Conservation (phyloP, 2,888 invertebrate genomes). For the Scaptomyza reducta region DNA sequence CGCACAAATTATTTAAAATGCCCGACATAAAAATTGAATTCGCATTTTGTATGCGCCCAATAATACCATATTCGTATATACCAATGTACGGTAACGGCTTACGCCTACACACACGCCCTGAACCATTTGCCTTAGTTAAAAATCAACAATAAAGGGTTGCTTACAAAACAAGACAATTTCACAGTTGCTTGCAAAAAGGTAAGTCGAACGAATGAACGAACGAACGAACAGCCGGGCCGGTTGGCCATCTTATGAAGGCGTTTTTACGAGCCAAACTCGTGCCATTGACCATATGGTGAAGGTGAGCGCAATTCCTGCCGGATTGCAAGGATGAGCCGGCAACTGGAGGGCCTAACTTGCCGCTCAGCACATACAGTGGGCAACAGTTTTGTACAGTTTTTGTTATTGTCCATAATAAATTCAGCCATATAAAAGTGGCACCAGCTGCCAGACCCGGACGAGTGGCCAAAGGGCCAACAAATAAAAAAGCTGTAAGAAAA, state of each 20-base stretch:
- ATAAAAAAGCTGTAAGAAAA: slow-evolving; percentile 61
- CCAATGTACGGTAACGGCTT: slow-evolving; percentile 18
- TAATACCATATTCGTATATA: not conserved
- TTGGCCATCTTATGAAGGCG: slow-evolving; percentile 63
- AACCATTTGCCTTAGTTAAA: slow-evolving; percentile 50
- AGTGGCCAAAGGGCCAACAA: slow-evolving; percentile 61
- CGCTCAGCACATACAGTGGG: slow-evolving; percentile 18
- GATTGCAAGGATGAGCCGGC: slow-evolving; percentile 54
- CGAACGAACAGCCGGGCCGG: not conserved
- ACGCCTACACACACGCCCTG: slow-evolving; percentile 1
- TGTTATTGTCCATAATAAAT: slow-evolving; percentile 77
- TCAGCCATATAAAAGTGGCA: slow-evolving; percentile 77
- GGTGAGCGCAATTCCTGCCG: slow-evolving; percentile 62
- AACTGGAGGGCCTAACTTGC: slow-evolving; percentile 35
- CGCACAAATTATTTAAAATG: slow-evolving; percentile 75
- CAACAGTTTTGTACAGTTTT: slow-evolving; percentile 59
- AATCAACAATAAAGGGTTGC: slow-evolving; percentile 70
- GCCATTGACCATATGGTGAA: slow-evolving; percentile 76
- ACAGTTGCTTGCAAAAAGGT: slow-evolving; percentile 77
- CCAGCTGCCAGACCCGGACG: slow-evolving; percentile 64
- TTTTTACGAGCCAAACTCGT: slow-evolving; percentile 75
- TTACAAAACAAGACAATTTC: slow-evolving; percentile 74
- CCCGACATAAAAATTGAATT: slow-evolving; percentile 66
- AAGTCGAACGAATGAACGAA: slow-evolving; percentile 30
- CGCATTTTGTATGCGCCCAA: slow-evolving; percentile 48